These are phyloP conservation scores for Idaea aversata DNA, from an alignment of 2,888 invertebrate genomes.

Conservation along the genomic window DNA sequence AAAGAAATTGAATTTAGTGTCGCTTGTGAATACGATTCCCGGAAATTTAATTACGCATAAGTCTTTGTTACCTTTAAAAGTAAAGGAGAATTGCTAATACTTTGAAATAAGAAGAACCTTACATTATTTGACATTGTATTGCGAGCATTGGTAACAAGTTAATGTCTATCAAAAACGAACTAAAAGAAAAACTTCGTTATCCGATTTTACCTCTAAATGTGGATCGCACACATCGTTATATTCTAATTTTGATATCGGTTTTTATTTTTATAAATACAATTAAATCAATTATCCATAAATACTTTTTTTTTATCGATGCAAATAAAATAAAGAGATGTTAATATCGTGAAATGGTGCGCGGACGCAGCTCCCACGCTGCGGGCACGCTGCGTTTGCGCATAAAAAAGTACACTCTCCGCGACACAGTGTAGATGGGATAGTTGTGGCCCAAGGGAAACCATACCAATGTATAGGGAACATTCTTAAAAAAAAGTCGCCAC, in stretches of 20 bases:
- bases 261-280: not conserved
- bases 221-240: no score
- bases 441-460: not conserved
- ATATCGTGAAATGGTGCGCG: constrained; percentile 3
- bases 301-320: constrained; percentile 16
- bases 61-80: not conserved
- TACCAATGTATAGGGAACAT: no score
- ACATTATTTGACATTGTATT: no score
- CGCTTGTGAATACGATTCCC: not conserved
- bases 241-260: no score
- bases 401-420: constrained; percentile 24
- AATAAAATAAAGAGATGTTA: constrained; percentile 14
- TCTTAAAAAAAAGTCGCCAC: no score
- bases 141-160: no score
- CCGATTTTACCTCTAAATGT: no score
- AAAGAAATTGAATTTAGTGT: not conserved
- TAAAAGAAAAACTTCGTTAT: no score
- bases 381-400: constrained; percentile 40
- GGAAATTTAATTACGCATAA: not conserved
- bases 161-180: no score
- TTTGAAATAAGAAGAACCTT: no score
- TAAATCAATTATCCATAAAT: not conserved
- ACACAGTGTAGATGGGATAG: constrained; percentile 7
- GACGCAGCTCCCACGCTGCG: constrained; percentile 53
- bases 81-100: no score